phyloP scores from a whole-genome alignment of 2,888 invertebrate species.

The Hedya salicella region DNA sequence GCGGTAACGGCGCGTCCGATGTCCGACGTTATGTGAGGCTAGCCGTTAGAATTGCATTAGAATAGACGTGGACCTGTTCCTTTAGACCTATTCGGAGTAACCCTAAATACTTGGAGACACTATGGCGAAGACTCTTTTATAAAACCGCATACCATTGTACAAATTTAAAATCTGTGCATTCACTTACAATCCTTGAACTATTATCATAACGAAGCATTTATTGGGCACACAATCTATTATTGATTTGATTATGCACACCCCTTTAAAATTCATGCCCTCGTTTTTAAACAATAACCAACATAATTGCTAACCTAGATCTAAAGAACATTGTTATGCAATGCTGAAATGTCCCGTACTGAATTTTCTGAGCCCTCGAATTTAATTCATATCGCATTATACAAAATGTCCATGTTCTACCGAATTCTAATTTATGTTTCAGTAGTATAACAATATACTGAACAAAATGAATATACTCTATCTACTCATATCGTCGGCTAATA shows the following conservation, averaged over 20 bases:
- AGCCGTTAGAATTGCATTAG: constrained; percentile 51
- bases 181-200: not conserved
- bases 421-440: too few species aligned
- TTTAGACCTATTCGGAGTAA: constrained; percentile 34
- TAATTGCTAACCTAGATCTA: not conserved
- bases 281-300: not conserved
- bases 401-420: too few species aligned
- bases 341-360: too few species aligned
- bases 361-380: too few species aligned
- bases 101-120: constrained; percentile 32
- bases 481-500: too few species aligned
- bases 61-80: constrained; percentile 47
- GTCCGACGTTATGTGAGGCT: constrained; percentile 46
- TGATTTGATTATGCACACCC: not conserved
- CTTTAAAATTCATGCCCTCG: not conserved
- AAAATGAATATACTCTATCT: too few species aligned
- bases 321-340: not conserved
- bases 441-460: too few species aligned
- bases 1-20: constrained; percentile 51
- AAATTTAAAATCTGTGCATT: not conserved
- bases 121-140: not conserved
- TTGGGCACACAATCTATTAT: not conserved
- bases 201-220: not conserved
- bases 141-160: not conserved
- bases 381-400: too few species aligned